Conservation (phyloP, 2,113 vertebrate genomes). For the Zeus faber region DNA sequence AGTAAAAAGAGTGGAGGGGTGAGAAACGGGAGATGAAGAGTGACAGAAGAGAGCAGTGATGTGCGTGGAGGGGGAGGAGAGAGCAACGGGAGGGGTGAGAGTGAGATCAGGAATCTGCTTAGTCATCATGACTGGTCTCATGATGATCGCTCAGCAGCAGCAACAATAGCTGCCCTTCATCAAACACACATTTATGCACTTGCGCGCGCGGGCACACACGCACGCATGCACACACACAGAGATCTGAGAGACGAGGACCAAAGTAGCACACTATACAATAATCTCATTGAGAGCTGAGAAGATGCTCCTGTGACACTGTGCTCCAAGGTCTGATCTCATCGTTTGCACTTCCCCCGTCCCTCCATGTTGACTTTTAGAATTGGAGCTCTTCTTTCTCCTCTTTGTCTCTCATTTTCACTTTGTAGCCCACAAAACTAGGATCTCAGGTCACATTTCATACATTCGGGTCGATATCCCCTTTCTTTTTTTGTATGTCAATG, state of each 20-base stretch:
- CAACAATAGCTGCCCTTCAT: slow-evolving; percentile 66
- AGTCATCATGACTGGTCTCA: slow-evolving; percentile 72
- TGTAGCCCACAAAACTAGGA: neutral
- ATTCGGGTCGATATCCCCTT: neutral
- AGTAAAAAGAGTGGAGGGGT: neutral
- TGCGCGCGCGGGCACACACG: neutral
- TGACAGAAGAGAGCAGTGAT: slow-evolving; percentile 38
- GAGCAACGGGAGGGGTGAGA: neutral
- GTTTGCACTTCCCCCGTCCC: slow-evolving; percentile 36
- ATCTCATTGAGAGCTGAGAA: slow-evolving; percentile 49
- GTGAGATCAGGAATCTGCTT: slow-evolving; percentile 64
- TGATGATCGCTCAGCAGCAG: slow-evolving; percentile 62
- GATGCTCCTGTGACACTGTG: slow-evolving; percentile 49
- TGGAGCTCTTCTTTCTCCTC: slow-evolving; percentile 42
- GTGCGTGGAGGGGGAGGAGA: slow-evolving; percentile 14
- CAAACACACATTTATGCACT: slow-evolving; percentile 5
- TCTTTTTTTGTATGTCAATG: neutral
- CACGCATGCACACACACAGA: slow-evolving; percentile 4
- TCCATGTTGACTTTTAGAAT: slow-evolving; percentile 39
- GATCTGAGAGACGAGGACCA: slow-evolving; percentile 44
- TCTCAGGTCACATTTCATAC: neutral
- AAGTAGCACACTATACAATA: slow-evolving; percentile 49
- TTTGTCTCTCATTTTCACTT: slow-evolving; percentile 40
- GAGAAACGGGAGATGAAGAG: slow-evolving; percentile 3
- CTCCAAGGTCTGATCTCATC: slow-evolving; percentile 67